These are phyloP conservation scores for Cryptotis parvus DNA, from an alignment of 2,113 vertebrate species.

Conservation along the genomic window DNA sequence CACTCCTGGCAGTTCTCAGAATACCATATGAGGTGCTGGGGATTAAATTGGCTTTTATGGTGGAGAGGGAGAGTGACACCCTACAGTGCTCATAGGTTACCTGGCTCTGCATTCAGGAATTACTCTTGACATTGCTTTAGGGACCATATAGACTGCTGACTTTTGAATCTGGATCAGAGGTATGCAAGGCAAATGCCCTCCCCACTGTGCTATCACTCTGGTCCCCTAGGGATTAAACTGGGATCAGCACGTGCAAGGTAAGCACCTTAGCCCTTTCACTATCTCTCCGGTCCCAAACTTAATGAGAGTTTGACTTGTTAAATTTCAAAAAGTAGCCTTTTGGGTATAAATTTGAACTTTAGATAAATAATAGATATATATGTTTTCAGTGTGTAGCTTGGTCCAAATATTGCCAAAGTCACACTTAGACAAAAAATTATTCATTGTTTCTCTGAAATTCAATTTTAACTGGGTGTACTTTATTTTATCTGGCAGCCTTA, in stretches of 20 bases:
- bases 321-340: not conserved
- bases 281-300: not conserved
- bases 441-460: not conserved
- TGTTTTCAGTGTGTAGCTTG: not conserved
- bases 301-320: not conserved
- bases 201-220: too few species aligned
- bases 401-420: not conserved
- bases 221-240: too few species aligned
- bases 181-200: too few species aligned
- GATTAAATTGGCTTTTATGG: not conserved
- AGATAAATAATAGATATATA: not conserved
- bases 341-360: not conserved
- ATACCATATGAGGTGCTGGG: too few species aligned
- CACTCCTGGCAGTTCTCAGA: too few species aligned
- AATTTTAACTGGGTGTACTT: not conserved
- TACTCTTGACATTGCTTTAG: too few species aligned
- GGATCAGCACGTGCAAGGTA: too few species aligned
- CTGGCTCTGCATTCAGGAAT: too few species aligned
- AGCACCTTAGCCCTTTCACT: too few species aligned
- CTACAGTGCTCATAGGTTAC: not conserved
- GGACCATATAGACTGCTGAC: too few species aligned
- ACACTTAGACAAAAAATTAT: not conserved
- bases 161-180: too few species aligned
- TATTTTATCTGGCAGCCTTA: constrained; percentile 28
- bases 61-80: not conserved